Percentiles rank a stretch among this genome's conserved stretches.
Conservation (phyloP, 2,797 vertebrate genomes). For the Anguilla anguilla region DNA sequence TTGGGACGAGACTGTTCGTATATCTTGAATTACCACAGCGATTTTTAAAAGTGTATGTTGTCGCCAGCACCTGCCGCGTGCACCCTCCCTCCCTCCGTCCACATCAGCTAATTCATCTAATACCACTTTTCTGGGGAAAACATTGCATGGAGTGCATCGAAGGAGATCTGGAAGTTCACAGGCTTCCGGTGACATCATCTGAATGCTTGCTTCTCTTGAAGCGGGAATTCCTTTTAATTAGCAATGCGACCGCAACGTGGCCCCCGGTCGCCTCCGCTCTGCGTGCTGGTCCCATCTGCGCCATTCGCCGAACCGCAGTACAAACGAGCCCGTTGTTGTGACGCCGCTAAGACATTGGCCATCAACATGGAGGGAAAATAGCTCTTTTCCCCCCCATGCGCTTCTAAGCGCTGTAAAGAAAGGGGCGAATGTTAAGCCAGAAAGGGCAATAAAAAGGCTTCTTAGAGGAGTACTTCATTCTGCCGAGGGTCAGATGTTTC, state of each 20-base stretch:
- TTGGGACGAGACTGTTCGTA: no score
- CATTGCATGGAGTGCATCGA: not conserved
- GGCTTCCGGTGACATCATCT: not conserved
- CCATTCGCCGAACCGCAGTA: not conserved
- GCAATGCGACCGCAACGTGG: slow-evolving; percentile 12
- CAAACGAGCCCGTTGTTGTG: not conserved
- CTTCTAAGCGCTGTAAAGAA: not conserved
- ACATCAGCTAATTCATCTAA: no score
- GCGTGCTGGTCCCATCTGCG: not conserved
- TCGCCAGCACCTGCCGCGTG: no score
- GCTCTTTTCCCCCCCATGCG: not conserved
- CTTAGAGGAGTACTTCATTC: slow-evolving; percentile 12
- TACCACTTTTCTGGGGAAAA: no score
- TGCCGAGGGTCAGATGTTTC: slow-evolving; percentile 7
- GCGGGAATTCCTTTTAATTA: slow-evolving; percentile 11
- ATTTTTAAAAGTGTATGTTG: no score
- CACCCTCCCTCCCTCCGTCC: no score
- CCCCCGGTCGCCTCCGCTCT: not conserved
- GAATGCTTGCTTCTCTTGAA: slow-evolving; percentile 1
- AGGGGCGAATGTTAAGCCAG: not conserved
- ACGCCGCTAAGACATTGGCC: not conserved
- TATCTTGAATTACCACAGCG: no score
- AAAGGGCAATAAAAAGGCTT: not conserved
- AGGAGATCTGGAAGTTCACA: not conserved
- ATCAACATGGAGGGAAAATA: not conserved